These are phyloP conservation scores for Gymnosoma rotundatum DNA, from an alignment of 2,888 invertebrate species.

Conservation along the genomic window DNA sequence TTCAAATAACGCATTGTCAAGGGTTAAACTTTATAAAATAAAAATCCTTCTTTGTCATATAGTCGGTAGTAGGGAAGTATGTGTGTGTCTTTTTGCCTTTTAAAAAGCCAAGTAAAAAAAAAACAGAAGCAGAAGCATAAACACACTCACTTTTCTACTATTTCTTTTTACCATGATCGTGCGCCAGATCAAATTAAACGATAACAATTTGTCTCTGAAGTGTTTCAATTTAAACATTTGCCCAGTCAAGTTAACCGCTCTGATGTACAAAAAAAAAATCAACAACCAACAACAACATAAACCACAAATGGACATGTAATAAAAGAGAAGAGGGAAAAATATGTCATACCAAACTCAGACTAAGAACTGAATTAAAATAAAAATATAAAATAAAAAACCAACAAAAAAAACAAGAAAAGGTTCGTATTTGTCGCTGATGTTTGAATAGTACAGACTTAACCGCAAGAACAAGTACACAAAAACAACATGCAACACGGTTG, in stretches of 20 bases:
- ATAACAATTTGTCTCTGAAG: constrained; percentile 82
- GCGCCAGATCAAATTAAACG: constrained; percentile 82
- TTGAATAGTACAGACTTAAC: constrained; percentile 40
- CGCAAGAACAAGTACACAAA: constrained; percentile 46
- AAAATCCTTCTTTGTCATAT: constrained; percentile 31
- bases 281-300: constrained; percentile 48
- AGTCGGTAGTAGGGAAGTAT: not conserved
- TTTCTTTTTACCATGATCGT: constrained; percentile 76
- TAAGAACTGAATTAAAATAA: constrained; percentile 41
- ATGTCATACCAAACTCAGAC: constrained; percentile 64
- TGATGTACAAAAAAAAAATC: constrained; percentile 27
- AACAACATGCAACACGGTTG: constrained; percentile 47
- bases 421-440: constrained; percentile 54
- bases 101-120: constrained; percentile 14
- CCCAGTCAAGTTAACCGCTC: constrained; percentile 65
- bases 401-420: constrained; percentile 18
- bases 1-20: constrained; percentile 33
- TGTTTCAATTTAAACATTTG: constrained; percentile 80
- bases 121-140: constrained; percentile 36
- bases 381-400: constrained; percentile 4
- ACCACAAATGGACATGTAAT: constrained; percentile 50
- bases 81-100: constrained; percentile 7
- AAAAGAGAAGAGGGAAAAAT: constrained; percentile 39
- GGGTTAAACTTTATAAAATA: constrained; percentile 45
- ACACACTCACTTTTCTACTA: constrained; percentile 37